A percentile compares a stretch with the other conserved stretches of the same genome.
These are phyloP conservation scores for Epistrophella euchroma DNA, from an alignment of 2,888 invertebrate species.

Conservation along the genomic window DNA sequence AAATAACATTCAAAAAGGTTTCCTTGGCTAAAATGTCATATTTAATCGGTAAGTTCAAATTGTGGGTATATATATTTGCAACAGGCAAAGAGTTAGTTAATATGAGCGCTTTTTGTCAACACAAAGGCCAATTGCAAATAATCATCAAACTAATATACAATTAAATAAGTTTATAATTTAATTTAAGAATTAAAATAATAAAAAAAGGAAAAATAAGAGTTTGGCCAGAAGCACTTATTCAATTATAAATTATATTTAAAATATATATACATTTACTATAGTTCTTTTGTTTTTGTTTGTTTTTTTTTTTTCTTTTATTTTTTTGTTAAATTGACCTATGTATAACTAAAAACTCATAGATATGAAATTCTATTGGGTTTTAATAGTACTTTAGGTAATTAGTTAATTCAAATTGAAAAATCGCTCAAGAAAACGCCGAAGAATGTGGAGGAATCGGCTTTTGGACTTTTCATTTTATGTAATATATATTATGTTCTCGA, in stretches of 20 bases:
- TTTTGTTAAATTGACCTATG: not conserved
- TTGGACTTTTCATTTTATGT: not conserved
- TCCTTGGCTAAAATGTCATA: slow-evolving; percentile 56
- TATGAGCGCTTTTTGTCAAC: slow-evolving; percentile 84
- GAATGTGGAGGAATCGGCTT: slow-evolving; percentile 18
- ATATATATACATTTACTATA: slow-evolving; percentile 16
- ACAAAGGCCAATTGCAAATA: slow-evolving; percentile 84
- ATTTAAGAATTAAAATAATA: slow-evolving; percentile 24
- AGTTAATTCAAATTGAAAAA: slow-evolving; percentile 11
- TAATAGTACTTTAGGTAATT: slow-evolving; percentile 20
- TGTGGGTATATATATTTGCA: slow-evolving; percentile 76
- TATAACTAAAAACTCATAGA: slow-evolving; percentile 16
- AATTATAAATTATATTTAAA: slow-evolving; percentile 17
- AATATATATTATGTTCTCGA: too few relatives aligned
- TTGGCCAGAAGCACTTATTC: slow-evolving; percentile 44
- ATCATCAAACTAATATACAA: slow-evolving; percentile 83
- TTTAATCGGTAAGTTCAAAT: slow-evolving; percentile 41
- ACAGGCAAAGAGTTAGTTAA: slow-evolving; percentile 77
- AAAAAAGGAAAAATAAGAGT: slow-evolving; percentile 22
- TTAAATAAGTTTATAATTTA: slow-evolving; percentile 21
- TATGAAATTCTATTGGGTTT: not conserved
- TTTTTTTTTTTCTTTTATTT: not conserved
- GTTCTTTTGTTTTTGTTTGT: slow-evolving; percentile 6
- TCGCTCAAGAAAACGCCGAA: slow-evolving; percentile 44
- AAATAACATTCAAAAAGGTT: slow-evolving; percentile 70